These are phyloP conservation scores for Girardinus metallicus DNA, from an alignment of 2,797 vertebrate species.

Conservation along the genomic window DNA sequence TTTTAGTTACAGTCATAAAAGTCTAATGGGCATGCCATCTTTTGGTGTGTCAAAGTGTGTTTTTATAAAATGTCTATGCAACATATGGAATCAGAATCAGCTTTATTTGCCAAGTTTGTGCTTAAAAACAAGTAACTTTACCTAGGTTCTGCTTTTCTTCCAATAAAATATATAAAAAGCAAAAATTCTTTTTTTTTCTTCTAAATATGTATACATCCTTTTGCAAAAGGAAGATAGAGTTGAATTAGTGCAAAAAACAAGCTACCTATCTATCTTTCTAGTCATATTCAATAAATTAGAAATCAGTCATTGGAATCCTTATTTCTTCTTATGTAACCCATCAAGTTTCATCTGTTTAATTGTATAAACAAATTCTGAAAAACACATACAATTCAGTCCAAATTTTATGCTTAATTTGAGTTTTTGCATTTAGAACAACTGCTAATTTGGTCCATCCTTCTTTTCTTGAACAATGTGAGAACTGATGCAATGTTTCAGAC, in stretches of 20 bases:
- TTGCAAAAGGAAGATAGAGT: background rate
- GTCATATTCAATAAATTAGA: background rate
- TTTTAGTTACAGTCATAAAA: constrained; percentile 41
- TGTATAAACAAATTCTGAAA: background rate
- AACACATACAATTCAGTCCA: background rate
- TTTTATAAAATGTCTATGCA: background rate
- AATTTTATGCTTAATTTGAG: background rate
- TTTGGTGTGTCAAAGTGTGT: background rate
- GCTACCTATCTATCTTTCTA: background rate
- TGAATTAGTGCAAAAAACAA: background rate
- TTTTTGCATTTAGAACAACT: background rate
- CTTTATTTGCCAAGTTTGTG: background rate
- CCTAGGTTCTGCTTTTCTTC: background rate
- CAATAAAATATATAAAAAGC: background rate
- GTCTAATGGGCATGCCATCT: background rate
- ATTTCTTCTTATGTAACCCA: background rate
- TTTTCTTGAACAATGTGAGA: background rate
- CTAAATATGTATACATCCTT: background rate
- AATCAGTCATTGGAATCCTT: background rate
- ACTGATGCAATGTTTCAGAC: background rate
- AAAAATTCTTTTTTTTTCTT: background rate
- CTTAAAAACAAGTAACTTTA: background rate
- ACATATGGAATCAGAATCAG: background rate
- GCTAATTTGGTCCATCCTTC: background rate
- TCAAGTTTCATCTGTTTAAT: background rate